Conservation (phyloP, 2,113 vertebrate genomes). For the Centropus unirufus region DNA sequence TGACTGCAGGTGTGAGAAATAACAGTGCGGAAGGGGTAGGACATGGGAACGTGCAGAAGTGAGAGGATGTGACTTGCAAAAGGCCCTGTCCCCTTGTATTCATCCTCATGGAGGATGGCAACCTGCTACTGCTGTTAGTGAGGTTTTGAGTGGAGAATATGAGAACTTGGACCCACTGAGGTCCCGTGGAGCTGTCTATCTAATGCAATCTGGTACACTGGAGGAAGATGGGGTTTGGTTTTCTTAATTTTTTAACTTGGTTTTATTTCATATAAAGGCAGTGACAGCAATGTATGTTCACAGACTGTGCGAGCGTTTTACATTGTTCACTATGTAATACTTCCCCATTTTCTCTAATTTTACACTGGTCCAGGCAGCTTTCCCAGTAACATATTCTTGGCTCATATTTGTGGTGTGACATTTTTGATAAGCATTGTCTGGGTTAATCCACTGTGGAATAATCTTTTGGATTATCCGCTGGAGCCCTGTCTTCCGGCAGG, state of each 20-base stretch:
- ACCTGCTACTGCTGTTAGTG: neutral
- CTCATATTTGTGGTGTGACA: slow-evolving; percentile 3
- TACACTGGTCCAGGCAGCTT: neutral
- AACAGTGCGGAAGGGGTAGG: neutral
- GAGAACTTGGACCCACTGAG: neutral
- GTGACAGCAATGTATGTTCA: neutral
- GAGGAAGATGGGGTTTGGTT: neutral
- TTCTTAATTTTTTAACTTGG: neutral
- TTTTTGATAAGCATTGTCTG: slow-evolving; percentile 37
- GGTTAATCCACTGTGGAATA: slow-evolving; percentile 31
- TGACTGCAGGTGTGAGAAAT: neutral
- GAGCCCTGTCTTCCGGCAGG: neutral
- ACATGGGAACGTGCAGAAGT: neutral
- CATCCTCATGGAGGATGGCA: neutral
- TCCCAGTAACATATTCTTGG: neutral
- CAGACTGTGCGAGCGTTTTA: neutral
- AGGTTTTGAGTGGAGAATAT: neutral
- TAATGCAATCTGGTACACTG: neutral
- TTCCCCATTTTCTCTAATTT: slow-evolving; percentile 2
- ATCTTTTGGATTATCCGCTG: slow-evolving; percentile 25
- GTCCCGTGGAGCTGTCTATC: neutral
- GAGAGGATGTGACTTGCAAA: neutral
- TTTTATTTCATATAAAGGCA: neutral
- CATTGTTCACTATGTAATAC: neutral
- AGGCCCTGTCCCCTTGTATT: neutral